Evolutionary conservation across 92 coral and sea anemone species (phyloP).

Genomic region (Pocillopora meandrina): DNA sequence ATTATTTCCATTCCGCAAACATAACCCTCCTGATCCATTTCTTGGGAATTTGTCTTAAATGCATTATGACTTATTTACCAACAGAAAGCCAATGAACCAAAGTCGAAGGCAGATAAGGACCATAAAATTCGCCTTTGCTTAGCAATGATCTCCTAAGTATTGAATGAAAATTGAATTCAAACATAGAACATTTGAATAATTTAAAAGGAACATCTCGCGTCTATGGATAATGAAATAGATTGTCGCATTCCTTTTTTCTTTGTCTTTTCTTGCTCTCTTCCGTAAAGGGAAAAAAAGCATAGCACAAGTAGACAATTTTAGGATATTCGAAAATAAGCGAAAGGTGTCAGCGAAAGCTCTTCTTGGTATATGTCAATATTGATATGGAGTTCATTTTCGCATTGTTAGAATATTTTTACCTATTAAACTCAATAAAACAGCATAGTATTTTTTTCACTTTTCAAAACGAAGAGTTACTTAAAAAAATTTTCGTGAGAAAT

Average conservation of each 20-base stretch:
- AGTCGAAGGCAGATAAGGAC: neutral
- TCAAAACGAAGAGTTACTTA: neutral
- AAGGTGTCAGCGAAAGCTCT: neutral
- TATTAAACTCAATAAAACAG: neutral
- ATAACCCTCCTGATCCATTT: neutral
- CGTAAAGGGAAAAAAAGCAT: neutral
- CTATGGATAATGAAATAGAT: neutral
- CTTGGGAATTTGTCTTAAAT: neutral
- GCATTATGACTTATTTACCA: slow-evolving; percentile 1
- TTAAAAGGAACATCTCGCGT: slow-evolving; percentile 16
- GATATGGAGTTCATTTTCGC: neutral
- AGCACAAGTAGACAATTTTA: neutral
- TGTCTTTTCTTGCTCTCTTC: neutral
- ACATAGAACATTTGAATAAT: slow-evolving; percentile 23
- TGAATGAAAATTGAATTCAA: slow-evolving; percentile 20
- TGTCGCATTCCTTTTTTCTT: neutral
- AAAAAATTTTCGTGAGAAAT: neutral
- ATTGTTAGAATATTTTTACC: neutral
- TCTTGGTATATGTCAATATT: neutral
- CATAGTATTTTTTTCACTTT: neutral
- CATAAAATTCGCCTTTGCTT: slow-evolving; percentile 4
- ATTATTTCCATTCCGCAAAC: neutral
- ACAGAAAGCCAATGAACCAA: neutral
- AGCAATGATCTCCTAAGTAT: slow-evolving; percentile 10
- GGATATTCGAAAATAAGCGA: neutral